These are phyloP conservation scores for Parapsyche elsis DNA, from an alignment of 1,140 invertebrate species.

Conservation along the genomic window DNA sequence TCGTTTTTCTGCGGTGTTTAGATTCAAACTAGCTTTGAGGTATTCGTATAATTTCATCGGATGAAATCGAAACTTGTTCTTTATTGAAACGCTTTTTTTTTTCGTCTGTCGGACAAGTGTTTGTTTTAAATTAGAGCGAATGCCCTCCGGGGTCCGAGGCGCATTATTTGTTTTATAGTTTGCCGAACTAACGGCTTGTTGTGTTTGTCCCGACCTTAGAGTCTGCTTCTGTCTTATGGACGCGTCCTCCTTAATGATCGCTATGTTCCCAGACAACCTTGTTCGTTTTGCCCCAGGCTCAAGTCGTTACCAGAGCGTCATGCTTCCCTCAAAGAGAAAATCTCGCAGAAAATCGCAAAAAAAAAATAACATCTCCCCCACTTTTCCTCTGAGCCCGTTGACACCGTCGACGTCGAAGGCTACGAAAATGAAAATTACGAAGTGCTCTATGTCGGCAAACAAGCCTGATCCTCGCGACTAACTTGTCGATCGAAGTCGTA, in stretches of 20 bases:
- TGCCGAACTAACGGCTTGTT: constrained; percentile 17
- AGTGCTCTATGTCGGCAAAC: too few relatives aligned
- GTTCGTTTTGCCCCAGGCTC: constrained; percentile 8
- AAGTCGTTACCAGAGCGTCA: neutral
- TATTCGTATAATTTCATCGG: neutral
- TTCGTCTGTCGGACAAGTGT: neutral
- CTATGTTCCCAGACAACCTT: neutral
- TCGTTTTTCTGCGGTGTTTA: too few relatives aligned
- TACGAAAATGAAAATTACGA: too few relatives aligned
- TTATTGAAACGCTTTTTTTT: constrained; percentile 21
- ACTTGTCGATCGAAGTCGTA: too few relatives aligned
- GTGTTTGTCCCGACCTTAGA: neutral
- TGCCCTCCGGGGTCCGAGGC: neutral
- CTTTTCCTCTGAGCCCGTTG: too few relatives aligned
- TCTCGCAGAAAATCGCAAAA: too few relatives aligned
- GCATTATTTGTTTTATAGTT: constrained; percentile 34
- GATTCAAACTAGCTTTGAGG: neutral
- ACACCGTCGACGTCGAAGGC: too few relatives aligned
- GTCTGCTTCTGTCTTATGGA: constrained; percentile 3
- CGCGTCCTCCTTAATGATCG: constrained; percentile 28
- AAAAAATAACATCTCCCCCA: too few relatives aligned
- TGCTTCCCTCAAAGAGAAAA: too few relatives aligned
- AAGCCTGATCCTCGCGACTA: too few relatives aligned
- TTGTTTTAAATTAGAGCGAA: constrained; percentile 39
- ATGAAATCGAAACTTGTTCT: constrained; percentile 6